Conservation (phyloP, 2,888 invertebrate species). For the Panzeria rudis region DNA sequence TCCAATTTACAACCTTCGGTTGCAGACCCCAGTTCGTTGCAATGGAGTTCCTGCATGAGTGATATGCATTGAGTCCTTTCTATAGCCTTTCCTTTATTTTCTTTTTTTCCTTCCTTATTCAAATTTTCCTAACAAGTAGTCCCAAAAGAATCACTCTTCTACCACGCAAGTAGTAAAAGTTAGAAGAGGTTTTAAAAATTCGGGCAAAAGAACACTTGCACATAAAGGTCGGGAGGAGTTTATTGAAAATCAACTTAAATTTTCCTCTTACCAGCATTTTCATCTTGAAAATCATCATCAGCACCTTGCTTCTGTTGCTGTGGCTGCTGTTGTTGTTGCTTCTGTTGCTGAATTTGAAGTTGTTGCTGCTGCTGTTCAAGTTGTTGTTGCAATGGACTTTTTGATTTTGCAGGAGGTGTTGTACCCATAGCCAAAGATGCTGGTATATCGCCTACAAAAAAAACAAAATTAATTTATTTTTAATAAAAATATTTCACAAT, state of each 20-base stretch:
- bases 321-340: constrained; percentile 75
- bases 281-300: constrained; percentile 75
- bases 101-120: too few relatives aligned
- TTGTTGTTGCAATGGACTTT: constrained; percentile 84
- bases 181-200: too few relatives aligned
- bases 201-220: too few relatives aligned
- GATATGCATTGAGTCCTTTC: too few relatives aligned
- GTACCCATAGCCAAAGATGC: constrained; percentile 78
- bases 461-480: background rate
- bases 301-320: constrained; percentile 70
- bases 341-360: constrained; percentile 76
- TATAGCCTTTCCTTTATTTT: too few relatives aligned
- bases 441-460: constrained; percentile 80
- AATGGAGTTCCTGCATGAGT: too few relatives aligned
- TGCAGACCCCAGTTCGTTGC: too few relatives aligned
- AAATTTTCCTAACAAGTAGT: too few relatives aligned
- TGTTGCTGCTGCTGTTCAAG: constrained; percentile 81
- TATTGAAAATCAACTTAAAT: background rate
- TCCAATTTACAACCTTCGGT: too few relatives aligned
- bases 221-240: too few relatives aligned
- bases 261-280: constrained; percentile 77
- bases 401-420: constrained; percentile 83
- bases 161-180: too few relatives aligned
- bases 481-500: constrained; percentile 16
- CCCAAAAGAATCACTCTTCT: too few relatives aligned